Conservation (phyloP, 1,140 invertebrate genomes). For the Drosophila repletoides region DNA sequence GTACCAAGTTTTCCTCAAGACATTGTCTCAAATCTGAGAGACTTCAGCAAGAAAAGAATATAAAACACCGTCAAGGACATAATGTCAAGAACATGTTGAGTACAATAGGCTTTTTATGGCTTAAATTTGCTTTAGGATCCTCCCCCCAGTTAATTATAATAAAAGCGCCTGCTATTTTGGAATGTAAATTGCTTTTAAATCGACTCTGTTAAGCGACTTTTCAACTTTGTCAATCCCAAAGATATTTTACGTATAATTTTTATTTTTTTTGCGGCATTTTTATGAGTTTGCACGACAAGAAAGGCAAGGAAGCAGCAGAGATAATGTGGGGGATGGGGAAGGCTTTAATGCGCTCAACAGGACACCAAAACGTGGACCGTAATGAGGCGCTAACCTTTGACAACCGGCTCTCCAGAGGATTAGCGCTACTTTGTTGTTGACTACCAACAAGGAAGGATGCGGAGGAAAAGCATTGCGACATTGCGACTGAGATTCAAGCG, state of each 20-base stretch:
- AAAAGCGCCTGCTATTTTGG: constrained; percentile 65
- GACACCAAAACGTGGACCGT: too few relatives aligned
- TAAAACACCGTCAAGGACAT: not conserved
- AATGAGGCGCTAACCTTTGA: constrained; percentile 43
- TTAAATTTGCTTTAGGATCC: not conserved
- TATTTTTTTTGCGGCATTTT: constrained; percentile 38
- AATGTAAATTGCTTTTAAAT: constrained; percentile 77
- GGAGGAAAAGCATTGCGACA: not conserved
- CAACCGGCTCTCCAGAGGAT: constrained; percentile 9
- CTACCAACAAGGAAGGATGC: not conserved
- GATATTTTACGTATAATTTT: not conserved
- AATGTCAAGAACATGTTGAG: constrained; percentile 13
- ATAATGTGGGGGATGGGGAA: not conserved
- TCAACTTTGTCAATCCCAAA: constrained; percentile 56
- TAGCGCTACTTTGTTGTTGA: not conserved
- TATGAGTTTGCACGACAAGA: constrained; percentile 41
- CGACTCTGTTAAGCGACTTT: constrained; percentile 41
- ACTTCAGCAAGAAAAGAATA: not conserved
- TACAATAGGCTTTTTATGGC: constrained; percentile 11
- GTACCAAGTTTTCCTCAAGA: too few relatives aligned
- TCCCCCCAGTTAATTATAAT: constrained; percentile 68
- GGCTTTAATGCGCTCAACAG: not conserved
- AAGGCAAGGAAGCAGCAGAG: constrained; percentile 9
- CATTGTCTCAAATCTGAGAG: too few relatives aligned
- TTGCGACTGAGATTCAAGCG: not conserved